phyloP scores from a whole-genome alignment of 2,888 invertebrate species.

The Hipparchia semele region DNA sequence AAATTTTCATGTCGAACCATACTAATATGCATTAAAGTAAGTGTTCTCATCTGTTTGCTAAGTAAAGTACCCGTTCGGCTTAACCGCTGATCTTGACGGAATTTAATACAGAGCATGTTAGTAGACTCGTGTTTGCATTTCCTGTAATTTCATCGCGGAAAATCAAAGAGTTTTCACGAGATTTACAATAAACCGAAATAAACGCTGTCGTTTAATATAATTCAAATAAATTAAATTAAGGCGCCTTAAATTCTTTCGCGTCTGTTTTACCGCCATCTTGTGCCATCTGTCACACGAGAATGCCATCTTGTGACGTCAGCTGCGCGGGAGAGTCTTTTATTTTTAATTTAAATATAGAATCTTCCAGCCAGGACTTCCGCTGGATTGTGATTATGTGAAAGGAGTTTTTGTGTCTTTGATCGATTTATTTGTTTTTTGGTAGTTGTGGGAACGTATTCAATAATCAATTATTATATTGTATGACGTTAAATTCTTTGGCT shows the following conservation, averaged over 20 bases:
- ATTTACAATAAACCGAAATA: too few relatives aligned
- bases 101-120: not conserved
- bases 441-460: slow-evolving; percentile 20
- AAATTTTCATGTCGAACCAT: not conserved
- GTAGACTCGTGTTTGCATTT: too few relatives aligned
- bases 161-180: not conserved
- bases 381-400: slow-evolving; percentile 34
- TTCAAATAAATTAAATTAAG: slow-evolving; percentile 3
- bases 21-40: not conserved
- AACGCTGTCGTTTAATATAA: too few relatives aligned
- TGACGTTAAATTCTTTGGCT: slow-evolving; percentile 3
- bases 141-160: too few relatives aligned
- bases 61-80: too few relatives aligned
- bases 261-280: slow-evolving; percentile 12
- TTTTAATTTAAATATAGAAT: slow-evolving; percentile 38
- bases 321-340: slow-evolving; percentile 38
- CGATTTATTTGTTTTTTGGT: slow-evolving; percentile 25
- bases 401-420: slow-evolving; percentile 30
- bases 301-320: slow-evolving; percentile 39
- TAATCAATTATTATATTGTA: slow-evolving; percentile 1
- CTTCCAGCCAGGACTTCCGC: slow-evolving; percentile 38
- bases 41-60: too few relatives aligned
- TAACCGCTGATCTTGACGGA: not conserved
- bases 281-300: slow-evolving; percentile 31
- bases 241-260: slow-evolving; percentile 13